Percentiles rank a stretch among this genome's conserved stretches.
Evolutionary conservation across 2,888 invertebrate species (phyloP).

Genomic region (Bedellia somnulentella): DNA sequence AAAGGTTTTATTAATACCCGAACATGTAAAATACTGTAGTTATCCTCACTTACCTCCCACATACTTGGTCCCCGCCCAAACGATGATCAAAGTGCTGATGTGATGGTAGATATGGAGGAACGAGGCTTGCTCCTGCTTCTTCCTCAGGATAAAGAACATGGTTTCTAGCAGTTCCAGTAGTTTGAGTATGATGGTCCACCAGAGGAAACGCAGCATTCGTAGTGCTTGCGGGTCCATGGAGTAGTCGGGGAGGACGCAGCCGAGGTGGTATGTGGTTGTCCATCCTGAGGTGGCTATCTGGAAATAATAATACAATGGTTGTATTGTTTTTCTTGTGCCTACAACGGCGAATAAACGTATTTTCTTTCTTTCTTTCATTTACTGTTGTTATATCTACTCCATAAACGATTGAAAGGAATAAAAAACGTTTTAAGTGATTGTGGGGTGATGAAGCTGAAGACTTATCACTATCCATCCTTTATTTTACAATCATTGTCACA

Average conservation of each 20-base stretch:
- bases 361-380: no score
- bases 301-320: constrained; percentile 15
- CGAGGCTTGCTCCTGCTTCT: constrained; percentile 71
- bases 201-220: constrained; percentile 56
- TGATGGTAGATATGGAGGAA: constrained; percentile 77
- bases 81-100: constrained; percentile 56
- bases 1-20: no score
- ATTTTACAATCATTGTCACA: no score
- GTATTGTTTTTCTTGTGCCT: no score
- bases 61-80: constrained; percentile 65
- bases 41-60: constrained; percentile 69
- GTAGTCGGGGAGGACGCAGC: constrained; percentile 73
- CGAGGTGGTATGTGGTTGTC: constrained; percentile 61
- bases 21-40: no score
- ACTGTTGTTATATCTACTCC: no score
- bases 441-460: no score
- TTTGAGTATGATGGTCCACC: constrained; percentile 68
- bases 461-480: no score
- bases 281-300: constrained; percentile 68
- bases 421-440: no score
- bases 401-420: no score
- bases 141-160: constrained; percentile 69
- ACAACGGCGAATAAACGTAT: no score
- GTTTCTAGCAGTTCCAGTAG: constrained; percentile 70
- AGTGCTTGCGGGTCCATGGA: constrained; percentile 66